Evolutionary conservation across 2,888 invertebrate species (phyloP).

Genomic region (Azorinus chamasolen): DNA sequence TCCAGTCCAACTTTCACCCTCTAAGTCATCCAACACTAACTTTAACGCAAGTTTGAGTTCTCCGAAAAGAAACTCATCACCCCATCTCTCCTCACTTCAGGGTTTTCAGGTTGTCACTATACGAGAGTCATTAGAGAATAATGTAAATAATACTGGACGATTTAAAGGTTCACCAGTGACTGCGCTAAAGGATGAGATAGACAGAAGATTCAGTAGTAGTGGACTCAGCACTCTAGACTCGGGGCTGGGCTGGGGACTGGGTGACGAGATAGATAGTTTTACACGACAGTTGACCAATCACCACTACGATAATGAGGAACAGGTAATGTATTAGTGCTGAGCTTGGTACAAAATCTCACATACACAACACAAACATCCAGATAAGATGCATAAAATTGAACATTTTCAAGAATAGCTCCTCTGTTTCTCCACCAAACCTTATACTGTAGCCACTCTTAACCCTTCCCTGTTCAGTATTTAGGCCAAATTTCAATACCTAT

Average conservation of each 20-base stretch:
- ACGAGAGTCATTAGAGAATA: constrained; percentile 71
- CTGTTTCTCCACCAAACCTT: no score
- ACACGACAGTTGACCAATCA: constrained; percentile 41
- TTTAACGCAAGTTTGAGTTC: constrained; percentile 14
- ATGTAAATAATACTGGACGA: constrained; percentile 70
- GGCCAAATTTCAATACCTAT: no score
- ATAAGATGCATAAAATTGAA: no score
- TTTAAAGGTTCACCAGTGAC: constrained; percentile 84
- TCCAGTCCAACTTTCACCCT: constrained; percentile 59
- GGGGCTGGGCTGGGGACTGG: constrained; percentile 59
- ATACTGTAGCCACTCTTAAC: no score
- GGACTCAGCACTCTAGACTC: constrained; percentile 61
- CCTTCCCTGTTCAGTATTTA: no score
- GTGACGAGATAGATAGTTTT: constrained; percentile 55
- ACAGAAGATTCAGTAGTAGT: constrained; percentile 76
- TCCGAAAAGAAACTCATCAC: constrained; percentile 61
- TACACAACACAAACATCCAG: no score
- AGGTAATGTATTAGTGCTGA: constrained; percentile 36
- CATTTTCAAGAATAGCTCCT: no score
- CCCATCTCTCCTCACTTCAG: constrained; percentile 50
- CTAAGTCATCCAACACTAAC: constrained; percentile 39
- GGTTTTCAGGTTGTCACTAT: constrained; percentile 76
- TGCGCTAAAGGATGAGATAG: constrained; percentile 85
- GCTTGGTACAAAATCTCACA: no score
- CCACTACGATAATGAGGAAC: constrained; percentile 62